Conservation (phyloP, 2,888 invertebrate genomes). For the Bruchidius siliquastri region DNA sequence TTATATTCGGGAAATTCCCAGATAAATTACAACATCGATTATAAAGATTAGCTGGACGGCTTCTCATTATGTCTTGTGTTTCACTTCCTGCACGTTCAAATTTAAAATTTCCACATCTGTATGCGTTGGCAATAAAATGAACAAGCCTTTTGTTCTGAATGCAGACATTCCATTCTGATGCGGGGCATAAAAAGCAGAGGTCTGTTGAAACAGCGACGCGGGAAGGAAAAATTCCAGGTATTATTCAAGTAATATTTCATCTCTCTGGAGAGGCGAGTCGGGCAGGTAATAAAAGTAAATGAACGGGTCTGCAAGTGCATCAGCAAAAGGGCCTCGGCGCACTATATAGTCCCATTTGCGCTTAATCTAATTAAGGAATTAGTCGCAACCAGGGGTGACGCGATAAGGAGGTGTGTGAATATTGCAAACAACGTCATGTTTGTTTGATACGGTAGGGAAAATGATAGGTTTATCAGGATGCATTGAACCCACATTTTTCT, state of each 20-base stretch:
- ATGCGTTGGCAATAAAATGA: not conserved
- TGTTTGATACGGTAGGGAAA: too few relatives aligned
- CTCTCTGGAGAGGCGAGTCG: not conserved
- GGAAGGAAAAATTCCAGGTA: not conserved
- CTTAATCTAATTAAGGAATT: not conserved
- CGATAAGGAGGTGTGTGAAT: not conserved
- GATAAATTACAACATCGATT: too few relatives aligned
- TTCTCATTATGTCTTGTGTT: too few relatives aligned
- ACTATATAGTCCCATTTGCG: not conserved
- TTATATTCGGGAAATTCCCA: too few relatives aligned
- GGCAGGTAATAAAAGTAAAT: not conserved
- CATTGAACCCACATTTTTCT: too few relatives aligned
- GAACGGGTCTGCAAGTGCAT: not conserved
- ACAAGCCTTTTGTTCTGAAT: not conserved
- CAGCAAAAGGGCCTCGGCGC: not conserved
- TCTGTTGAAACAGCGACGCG: not conserved
- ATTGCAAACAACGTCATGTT: too few relatives aligned
- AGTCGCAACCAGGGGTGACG: not conserved
- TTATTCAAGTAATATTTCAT: not conserved
- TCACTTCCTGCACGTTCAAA: too few relatives aligned
- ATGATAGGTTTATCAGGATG: too few relatives aligned
- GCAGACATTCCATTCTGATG: not conserved
- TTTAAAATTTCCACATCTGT: too few relatives aligned
- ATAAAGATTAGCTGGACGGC: too few relatives aligned
- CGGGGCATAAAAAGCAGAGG: not conserved